Evolutionary conservation across 2,888 invertebrate species (phyloP).

Genomic region (Microdon myrmicae): DNA sequence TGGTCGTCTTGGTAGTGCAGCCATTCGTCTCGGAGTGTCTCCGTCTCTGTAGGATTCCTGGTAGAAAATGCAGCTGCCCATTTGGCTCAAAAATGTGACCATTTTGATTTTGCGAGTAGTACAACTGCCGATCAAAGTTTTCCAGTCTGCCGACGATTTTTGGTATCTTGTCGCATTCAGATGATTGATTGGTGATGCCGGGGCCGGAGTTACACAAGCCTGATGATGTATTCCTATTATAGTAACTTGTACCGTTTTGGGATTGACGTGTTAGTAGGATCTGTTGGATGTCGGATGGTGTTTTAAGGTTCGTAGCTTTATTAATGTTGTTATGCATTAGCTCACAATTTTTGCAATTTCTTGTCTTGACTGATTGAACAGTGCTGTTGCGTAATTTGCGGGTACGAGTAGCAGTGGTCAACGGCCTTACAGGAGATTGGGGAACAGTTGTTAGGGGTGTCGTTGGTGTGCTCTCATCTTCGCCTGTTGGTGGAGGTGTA

Average conservation of each 20-base stretch:
- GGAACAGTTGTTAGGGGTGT: conserved; percentile 56
- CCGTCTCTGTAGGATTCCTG: conserved; percentile 57
- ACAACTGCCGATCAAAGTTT: conserved; percentile 58
- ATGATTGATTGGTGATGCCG: conserved; percentile 52
- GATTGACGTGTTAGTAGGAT: conserved; percentile 26
- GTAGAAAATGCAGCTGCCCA: conserved; percentile 54
- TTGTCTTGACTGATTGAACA: conserved; percentile 23
- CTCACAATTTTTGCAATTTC: conserved; percentile 59
- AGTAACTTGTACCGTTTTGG: conserved; percentile 51
- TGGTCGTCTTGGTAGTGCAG: conserved; percentile 36
- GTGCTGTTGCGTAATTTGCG: conserved; percentile 25
- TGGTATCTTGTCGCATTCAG: conserved; percentile 67
- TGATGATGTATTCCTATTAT: conserved; percentile 61
- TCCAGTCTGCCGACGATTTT: conserved; percentile 67
- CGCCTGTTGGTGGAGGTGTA: conserved; percentile 64
- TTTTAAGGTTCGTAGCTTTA: conserved; percentile 61
- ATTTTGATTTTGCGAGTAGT: conserved; percentile 51
- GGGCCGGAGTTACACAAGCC: conserved; percentile 56
- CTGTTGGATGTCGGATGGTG: conserved; percentile 56
- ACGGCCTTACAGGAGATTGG: conserved; percentile 21
- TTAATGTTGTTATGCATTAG: conserved; percentile 56
- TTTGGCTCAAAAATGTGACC: conserved; percentile 55
- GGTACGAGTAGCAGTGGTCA: conserved; percentile 35
- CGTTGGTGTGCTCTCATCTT: conserved; percentile 58
- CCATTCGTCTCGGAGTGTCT: conserved; percentile 62